Evolutionary conservation across 1,140 invertebrate genomes (phyloP).

Genomic region (Leptopilina boulardi): DNA sequence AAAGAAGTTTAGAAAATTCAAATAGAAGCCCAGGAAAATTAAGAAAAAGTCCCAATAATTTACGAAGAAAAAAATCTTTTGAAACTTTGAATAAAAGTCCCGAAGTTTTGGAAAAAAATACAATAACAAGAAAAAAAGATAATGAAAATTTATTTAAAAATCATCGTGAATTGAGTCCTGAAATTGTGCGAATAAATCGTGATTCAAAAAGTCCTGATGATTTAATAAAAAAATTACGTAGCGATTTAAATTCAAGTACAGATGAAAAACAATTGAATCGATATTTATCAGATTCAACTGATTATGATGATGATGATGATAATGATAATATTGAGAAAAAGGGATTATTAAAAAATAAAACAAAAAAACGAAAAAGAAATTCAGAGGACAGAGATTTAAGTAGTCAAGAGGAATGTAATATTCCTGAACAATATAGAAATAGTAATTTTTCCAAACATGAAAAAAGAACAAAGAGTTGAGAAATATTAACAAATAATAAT

Average conservation of each 20-base stretch:
- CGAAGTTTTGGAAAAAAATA: neutral
- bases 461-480: slow-evolving; percentile 12
- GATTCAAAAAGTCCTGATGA: neutral
- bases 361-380: neutral
- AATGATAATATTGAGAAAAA: neutral
- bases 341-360: neutral
- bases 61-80: neutral
- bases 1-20: slow-evolving; percentile 32
- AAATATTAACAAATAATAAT: neutral
- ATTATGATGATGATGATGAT: neutral
- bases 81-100: neutral
- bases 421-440: slow-evolving; percentile 17
- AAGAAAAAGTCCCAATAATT: neutral
- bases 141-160: neutral
- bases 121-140: neutral
- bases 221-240: neutral
- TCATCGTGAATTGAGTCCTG: neutral
- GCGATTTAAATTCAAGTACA: neutral
- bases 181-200: neutral
- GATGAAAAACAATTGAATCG: neutral
- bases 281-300: neutral
- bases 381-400: slow-evolving; percentile 3
- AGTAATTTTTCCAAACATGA: slow-evolving; percentile 19
- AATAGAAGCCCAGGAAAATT: neutral
- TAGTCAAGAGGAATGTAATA: neutral